These are phyloP conservation scores for Eurois occulta DNA, from an alignment of 2,888 invertebrate genomes.

Conservation along the genomic window DNA sequence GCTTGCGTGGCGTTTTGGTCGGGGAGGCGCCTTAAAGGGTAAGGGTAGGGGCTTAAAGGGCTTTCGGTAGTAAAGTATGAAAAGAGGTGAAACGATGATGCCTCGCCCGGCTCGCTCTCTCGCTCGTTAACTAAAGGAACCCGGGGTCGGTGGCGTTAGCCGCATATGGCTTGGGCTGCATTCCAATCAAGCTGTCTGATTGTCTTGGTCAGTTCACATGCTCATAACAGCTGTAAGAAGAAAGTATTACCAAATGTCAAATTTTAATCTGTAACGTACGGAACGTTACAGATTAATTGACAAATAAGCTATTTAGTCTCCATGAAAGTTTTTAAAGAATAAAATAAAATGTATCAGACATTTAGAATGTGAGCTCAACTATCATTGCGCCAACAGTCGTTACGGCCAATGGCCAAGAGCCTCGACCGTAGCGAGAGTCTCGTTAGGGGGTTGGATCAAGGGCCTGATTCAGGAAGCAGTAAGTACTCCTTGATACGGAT, in stretches of 20 bases:
- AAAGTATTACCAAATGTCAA: not conserved
- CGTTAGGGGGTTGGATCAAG: not conserved
- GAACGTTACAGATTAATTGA: not conserved
- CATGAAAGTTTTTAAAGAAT: not conserved
- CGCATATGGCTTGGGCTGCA: not conserved
- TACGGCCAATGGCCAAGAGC: not conserved
- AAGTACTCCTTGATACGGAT: not conserved
- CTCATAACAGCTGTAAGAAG: not conserved
- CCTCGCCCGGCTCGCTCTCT: too few relatives aligned
- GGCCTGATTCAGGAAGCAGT: not conserved
- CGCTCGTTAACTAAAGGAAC: too few relatives aligned
- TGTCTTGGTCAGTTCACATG: not conserved
- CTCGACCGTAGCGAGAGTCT: not conserved
- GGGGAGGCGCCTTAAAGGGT: too few relatives aligned
- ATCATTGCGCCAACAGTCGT: not conserved
- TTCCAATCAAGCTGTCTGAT: not conserved
- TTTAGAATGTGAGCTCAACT: not conserved
- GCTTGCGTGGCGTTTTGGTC: too few relatives aligned
- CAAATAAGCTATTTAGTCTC: not conserved
- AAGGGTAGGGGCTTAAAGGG: too few relatives aligned
- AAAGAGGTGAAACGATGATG: too few relatives aligned
- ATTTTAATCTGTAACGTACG: not conserved
- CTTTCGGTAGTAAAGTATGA: too few relatives aligned
- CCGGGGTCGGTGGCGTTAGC: not conserved
- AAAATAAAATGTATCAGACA: not conserved